Base-by-base conservation (phyloP, 2,888 invertebrate species). In the Apocheima hispidaria region DNA sequence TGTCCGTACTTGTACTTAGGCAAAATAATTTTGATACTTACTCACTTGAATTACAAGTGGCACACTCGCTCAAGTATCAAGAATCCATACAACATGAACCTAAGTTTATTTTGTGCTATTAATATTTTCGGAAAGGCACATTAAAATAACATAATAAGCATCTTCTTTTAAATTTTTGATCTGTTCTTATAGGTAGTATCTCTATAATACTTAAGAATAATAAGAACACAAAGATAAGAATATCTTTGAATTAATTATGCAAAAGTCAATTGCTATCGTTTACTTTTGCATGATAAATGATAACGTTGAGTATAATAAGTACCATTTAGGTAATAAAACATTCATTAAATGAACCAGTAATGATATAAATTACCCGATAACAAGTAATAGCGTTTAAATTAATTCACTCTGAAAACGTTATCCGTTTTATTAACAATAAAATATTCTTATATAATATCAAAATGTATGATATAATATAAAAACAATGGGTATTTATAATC, bases 21-120 rank as follows among this genome's bases (percentile, higher is more conserved):
- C 35, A 1, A 0, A 59, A 30, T 38, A 21, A 49, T 71, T 35
- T 79, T 78, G 79, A 70, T 78, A 80, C 75, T 77, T 68, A 14
- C 4, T 14, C n/a, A n/a, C n/a, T n/a, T n/a, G n/a, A n/a, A n/a
- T n/a, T n/a, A n/a, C n/a, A n/a, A n/a, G n/a, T n/a, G n/a, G n/a
- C n/a, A n/a, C n/a, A n/a, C n/a, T n/a, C n/a, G n/a, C n/a, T n/a
- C 14, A 16, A 26, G 16, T 16, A 44, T 44, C 26, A 23, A 43
- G 21, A 41, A 18, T 38, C 3, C 2, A 2, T 9, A 16, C 7
- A 6, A 5, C 14, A 9, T 7, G 9, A 26, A 26, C 26, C 1
- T 23, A 6, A 5, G 23, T 23, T 4, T 23, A 23, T 23, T 23
- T 23, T 23, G 23, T 23, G 23, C n/a, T n/a, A n/a, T n/a, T n/a